Base-by-base conservation (phyloP, 2,888 invertebrate genomes). In the Tortrix viridana region DNA sequence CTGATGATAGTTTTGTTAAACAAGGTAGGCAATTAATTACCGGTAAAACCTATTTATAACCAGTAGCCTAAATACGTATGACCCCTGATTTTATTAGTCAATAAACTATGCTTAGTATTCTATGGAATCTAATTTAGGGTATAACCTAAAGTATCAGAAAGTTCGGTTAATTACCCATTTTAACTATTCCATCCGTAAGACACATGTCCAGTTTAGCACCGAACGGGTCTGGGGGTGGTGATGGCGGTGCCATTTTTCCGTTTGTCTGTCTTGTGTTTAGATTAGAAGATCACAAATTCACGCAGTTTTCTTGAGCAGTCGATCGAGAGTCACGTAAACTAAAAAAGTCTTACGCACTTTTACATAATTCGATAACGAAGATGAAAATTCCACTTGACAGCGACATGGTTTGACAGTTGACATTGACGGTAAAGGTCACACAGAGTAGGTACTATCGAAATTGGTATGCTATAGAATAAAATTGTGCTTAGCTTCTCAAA, bases 191-290 rank as follows among this genome's bases (percentile, higher is more conserved):
- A 85, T 98, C 97, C 59, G 97, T 95, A 50, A 97, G 85, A 87
- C 98, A 98, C 79, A 95, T 94, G 85, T 98, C 97, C 93, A 97
- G 94, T 89, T 96, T 96, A 72, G 93, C 91, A 32, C 32, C 32
- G 32, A 7, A 32, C 32, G 32, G 32, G 32, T 32, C 32, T 32
- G 32, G 32, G 3, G 32, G 32, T 12, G 32, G 32, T 32, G 32
- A 2, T 32, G 32, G 23, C 23, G 32, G 32, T 12, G 74, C 74
- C 86, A 87, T 85, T 72, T 71, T 75, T 60, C 67, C 55, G 26
- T 50, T 66, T 56, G 55, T 60, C 61, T 66, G 65, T 59, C 65
- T 48, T 41, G 53, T 65, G 22, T 52, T 43, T 20, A 44, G 56
- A 12, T 32, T 49, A 37, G 22, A 44, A 48, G 19, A 43, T 58